Percentiles rank a stretch among this genome's conserved stretches.
Conservation (phyloP, 2,888 invertebrate species). For the Clitarchus hookeri region DNA sequence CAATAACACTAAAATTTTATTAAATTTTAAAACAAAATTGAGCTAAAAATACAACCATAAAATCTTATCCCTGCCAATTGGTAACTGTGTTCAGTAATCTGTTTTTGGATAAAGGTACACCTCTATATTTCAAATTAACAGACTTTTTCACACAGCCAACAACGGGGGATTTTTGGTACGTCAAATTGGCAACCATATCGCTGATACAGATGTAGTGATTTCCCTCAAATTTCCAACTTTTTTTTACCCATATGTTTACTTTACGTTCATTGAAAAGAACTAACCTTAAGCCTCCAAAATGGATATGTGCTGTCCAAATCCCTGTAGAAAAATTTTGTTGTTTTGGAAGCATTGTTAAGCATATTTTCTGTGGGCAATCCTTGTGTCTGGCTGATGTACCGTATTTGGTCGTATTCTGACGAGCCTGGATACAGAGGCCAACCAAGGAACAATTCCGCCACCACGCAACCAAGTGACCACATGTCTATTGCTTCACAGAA, state of each 20-base stretch:
- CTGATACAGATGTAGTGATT: neutral
- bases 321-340: constrained; percentile 96
- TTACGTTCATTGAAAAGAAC: neutral
- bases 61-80: too few species aligned
- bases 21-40: too few species aligned
- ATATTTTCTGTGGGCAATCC: constrained; percentile 97
- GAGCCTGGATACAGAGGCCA: constrained; percentile 99
- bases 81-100: too few species aligned
- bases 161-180: too few species aligned
- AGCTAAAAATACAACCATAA: too few species aligned
- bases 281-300: constrained; percentile 64
- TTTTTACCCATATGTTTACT: neutral
- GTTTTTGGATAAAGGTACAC: too few species aligned
- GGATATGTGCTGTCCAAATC: constrained; percentile 83
- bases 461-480: constrained; percentile 99
- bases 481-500: constrained; percentile 99
- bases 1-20: too few species aligned
- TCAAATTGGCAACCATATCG: too few species aligned
- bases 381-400: constrained; percentile 96
- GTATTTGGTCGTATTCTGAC: constrained; percentile 98
- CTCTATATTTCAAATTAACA: too few species aligned
- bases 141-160: too few species aligned
- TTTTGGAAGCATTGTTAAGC: constrained; percentile 96
- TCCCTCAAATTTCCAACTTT: neutral
- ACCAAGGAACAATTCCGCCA: constrained; percentile 97